Percentiles rank a stretch among this genome's conserved stretches.
These are phyloP conservation scores for Adoxophyes honmai DNA, from an alignment of 1,140 invertebrate genomes.

Conservation along the genomic window DNA sequence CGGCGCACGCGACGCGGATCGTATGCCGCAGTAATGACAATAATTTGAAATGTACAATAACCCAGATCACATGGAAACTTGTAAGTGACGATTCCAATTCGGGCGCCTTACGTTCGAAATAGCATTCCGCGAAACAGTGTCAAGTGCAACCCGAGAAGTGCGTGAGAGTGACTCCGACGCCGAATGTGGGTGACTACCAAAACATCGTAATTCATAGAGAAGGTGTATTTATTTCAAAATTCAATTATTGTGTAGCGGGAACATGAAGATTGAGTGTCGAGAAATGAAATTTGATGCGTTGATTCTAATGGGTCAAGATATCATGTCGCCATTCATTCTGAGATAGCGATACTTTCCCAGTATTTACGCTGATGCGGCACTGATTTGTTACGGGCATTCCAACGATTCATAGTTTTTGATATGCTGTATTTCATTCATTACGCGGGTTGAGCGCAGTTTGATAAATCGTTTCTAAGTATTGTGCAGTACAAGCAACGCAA, in stretches of 20 bases:
- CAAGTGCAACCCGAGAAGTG: slow-evolving; percentile 11
- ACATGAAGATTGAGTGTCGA: slow-evolving; percentile 9
- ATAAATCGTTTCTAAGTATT: background rate
- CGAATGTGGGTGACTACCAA: slow-evolving; percentile 10
- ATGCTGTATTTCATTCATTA: background rate
- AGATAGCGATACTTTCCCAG: slow-evolving; percentile 13
- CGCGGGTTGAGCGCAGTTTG: background rate
- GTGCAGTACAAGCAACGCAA: background rate
- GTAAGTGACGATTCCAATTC: background rate
- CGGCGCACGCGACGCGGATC: background rate
- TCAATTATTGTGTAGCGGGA: slow-evolving; percentile 10
- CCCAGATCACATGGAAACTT: background rate
- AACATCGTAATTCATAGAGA: slow-evolving; percentile 10
- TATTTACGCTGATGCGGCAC: slow-evolving; percentile 3
- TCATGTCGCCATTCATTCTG: slow-evolving; percentile 11
- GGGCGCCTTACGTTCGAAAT: slow-evolving; percentile 10
- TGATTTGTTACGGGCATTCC: slow-evolving; percentile 1
- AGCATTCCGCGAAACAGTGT: slow-evolving; percentile 11
- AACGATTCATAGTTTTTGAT: slow-evolving; percentile 12
- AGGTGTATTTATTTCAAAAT: slow-evolving; percentile 8
- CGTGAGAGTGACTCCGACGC: background rate
- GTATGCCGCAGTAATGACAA: background rate
- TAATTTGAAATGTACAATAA: slow-evolving; percentile 1
- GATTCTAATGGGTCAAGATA: slow-evolving; percentile 11
- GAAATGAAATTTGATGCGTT: slow-evolving; percentile 14